Evolutionary conservation across 2,113 vertebrate genomes (phyloP), one percentile per base, ranked within the genome.

Genomic region (Eolophus roseicapilla): DNA sequence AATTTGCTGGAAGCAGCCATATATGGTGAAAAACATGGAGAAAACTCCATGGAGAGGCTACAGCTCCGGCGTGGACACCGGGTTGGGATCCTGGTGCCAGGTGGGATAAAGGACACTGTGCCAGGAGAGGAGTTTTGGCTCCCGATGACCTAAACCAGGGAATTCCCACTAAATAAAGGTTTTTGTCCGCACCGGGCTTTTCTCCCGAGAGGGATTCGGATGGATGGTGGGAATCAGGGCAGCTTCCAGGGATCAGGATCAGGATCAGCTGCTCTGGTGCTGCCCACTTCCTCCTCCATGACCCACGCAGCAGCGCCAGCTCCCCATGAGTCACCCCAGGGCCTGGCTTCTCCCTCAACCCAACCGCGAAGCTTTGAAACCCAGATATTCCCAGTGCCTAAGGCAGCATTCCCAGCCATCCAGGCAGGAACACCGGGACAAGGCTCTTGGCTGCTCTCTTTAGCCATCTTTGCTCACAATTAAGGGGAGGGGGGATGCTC

Each of bases 361-460:
- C 73, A 83, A 20, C 86, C 86, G 70, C 4, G 16, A 25, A 43
- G 13, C 44, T 37, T 7, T 25, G 2, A 17, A 93, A 53, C 10
- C 4, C 9, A 41, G 67, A 69, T 68, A 53, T 62, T 18, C n/a
- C 21, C 33, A 59, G 57, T 35, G 57, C 57, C 57, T 59, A 35
- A 35, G 21, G 57, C 33, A 59, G 57, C 33, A 59, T 59, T 59
- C 57, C 57, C 20, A 1, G 44, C 17, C 19, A 2, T 3, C 39
- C 20, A 0, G 37, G 7, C 25, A 23, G 31, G 35, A 41, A 23
- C 2, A 31, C 19, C 0, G 0, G 78, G 55, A 55, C 8, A 1
- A 2, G 33, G 41, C 17, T 39, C 5, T 2, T 2, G 13, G 18
- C 11, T 4, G 0, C 17, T 20, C 33, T 31, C 25, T 17, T 25